phyloP scores from a whole-genome alignment of 2,888 invertebrate species.

The Dasysyrphus albostriatus region DNA sequence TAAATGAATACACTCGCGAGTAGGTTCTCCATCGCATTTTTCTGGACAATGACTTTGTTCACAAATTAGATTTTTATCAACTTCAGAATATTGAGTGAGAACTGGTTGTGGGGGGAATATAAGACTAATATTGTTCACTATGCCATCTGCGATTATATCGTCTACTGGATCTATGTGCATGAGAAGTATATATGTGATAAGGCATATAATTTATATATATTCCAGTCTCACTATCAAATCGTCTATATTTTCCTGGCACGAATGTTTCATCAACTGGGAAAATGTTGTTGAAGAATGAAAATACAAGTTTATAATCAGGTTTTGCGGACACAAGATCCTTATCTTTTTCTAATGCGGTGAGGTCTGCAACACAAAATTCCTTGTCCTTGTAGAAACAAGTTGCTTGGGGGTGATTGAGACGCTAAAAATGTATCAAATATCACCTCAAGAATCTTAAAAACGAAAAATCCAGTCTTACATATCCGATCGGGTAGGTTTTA shows the following conservation, averaged over 20 bases:
- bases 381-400: constrained; percentile 67
- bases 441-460: background rate
- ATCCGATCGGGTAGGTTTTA: constrained; percentile 36
- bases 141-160: constrained; percentile 81
- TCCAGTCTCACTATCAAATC: constrained; percentile 78
- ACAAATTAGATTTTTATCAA: constrained; percentile 79
- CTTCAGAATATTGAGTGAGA: constrained; percentile 86
- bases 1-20: constrained; percentile 78
- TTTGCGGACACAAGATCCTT: constrained; percentile 52
- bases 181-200: background rate
- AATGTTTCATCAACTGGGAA: constrained; percentile 76
- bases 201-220: background rate
- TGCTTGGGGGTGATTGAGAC: constrained; percentile 77
- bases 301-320: constrained; percentile 77
- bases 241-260: constrained; percentile 70
- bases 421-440: constrained; percentile 45
- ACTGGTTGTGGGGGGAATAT: constrained; percentile 91
- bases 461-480: background rate
- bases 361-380: constrained; percentile 74
- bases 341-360: constrained; percentile 67
- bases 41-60: constrained; percentile 73
- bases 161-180: constrained; percentile 68
- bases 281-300: constrained; percentile 77
- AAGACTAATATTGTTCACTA: constrained; percentile 90
- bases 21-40: constrained; percentile 59